Conservation (phyloP, 2,113 vertebrate genomes). For the Callopanchax toddi region DNA sequence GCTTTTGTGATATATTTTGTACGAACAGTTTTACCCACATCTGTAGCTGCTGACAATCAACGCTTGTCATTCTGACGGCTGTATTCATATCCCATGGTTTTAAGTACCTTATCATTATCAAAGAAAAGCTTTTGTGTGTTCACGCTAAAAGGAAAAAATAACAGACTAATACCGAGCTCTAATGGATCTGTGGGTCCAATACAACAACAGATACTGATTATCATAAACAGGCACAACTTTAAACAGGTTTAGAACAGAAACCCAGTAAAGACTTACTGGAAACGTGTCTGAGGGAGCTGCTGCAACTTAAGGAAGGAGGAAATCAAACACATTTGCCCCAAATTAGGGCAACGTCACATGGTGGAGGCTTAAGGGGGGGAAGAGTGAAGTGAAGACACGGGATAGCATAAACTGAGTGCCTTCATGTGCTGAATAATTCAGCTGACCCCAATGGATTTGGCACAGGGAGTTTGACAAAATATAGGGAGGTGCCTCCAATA, state of each 20-base stretch:
- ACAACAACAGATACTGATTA: slow-evolving; percentile 38
- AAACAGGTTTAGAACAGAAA: slow-evolving; percentile 45
- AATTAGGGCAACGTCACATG: slow-evolving; percentile 39
- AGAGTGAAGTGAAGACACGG: slow-evolving; percentile 46
- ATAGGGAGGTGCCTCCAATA: slow-evolving; percentile 39
- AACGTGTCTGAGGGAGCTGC: slow-evolving; percentile 17
- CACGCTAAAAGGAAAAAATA: slow-evolving; percentile 17
- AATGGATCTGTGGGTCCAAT: slow-evolving; percentile 9
- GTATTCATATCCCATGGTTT: slow-evolving; percentile 17
- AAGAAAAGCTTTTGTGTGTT: too few species aligned
- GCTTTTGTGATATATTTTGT: too few species aligned
- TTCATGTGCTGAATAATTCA: slow-evolving; percentile 66
- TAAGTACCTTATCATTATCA: slow-evolving; percentile 14
- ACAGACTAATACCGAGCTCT: slow-evolving; percentile 25
- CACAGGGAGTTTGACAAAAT: slow-evolving; percentile 39
- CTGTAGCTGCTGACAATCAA: slow-evolving; percentile 17
- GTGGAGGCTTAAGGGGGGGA: slow-evolving; percentile 12
- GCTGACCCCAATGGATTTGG: slow-evolving; percentile 35
- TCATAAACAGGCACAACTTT: slow-evolving; percentile 51
- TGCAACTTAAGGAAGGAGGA: slow-evolving; percentile 22
- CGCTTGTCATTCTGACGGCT: not conserved
- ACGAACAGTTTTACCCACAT: too few species aligned
- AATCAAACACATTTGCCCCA: slow-evolving; percentile 3
- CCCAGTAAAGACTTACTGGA: slow-evolving; percentile 21
- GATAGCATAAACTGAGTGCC: slow-evolving; percentile 35